Conservation (phyloP, 2,797 vertebrate genomes). For the Sebastes hubbsi region DNA sequence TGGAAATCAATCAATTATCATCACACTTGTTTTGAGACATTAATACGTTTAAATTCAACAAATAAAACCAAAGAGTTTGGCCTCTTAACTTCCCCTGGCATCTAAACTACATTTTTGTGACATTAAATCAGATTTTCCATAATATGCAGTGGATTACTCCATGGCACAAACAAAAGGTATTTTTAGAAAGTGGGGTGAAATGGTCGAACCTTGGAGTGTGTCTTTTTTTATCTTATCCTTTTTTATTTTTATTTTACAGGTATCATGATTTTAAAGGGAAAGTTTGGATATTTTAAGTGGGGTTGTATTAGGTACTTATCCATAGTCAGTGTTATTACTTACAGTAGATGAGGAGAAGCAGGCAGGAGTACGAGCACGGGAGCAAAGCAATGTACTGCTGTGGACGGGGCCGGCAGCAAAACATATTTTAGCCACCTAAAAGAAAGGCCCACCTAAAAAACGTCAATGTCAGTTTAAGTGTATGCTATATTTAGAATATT, state of each 20-base stretch:
- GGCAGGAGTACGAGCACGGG: too few relatives aligned
- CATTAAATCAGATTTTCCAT: constrained; percentile 56
- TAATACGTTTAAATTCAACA: constrained; percentile 31
- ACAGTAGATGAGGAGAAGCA: too few relatives aligned
- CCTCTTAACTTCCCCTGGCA: not conserved
- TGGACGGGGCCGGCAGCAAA: too few relatives aligned
- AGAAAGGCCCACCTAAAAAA: too few relatives aligned
- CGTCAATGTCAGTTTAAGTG: too few relatives aligned
- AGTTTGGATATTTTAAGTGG: too few relatives aligned
- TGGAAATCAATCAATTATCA: constrained; percentile 13
- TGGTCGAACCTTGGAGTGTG: not conserved
- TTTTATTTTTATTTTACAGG: not conserved
- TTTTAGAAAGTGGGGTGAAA: constrained; percentile 34
- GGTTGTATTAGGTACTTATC: too few relatives aligned
- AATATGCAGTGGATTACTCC: constrained; percentile 39
- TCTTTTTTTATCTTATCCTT: not conserved
- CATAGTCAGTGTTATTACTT: too few relatives aligned
- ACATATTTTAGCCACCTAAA: too few relatives aligned
- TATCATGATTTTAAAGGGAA: not conserved
- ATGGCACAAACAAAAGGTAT: constrained; percentile 34
- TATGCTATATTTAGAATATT: too few relatives aligned
- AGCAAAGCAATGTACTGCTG: too few relatives aligned
- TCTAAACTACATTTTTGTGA: constrained; percentile 45
- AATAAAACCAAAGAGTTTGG: constrained; percentile 18
- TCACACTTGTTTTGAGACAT: constrained; percentile 9